phyloP scores from a whole-genome alignment of 1,140 invertebrate species.

The Leptinotarsa defecta region DNA sequence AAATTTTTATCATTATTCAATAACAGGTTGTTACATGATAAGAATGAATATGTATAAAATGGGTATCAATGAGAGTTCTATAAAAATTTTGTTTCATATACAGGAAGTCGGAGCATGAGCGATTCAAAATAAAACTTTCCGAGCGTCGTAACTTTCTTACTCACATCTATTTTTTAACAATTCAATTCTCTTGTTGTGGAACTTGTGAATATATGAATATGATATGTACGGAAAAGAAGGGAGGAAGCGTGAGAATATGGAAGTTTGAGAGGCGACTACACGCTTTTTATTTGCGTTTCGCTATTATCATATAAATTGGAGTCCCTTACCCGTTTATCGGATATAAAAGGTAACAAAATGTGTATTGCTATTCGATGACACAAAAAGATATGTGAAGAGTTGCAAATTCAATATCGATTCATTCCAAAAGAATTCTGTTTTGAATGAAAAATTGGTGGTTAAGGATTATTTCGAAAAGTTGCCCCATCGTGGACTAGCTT shows the following conservation, averaged over 20 bases:
- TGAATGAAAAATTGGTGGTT: no score
- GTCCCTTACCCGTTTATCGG: not conserved
- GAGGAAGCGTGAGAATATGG: not conserved
- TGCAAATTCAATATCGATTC: no score
- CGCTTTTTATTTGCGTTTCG: slow-evolving; percentile 8
- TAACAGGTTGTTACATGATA: no score
- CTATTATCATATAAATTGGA: slow-evolving; percentile 25
- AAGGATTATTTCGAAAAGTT: no score
- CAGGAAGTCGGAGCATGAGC: no score
- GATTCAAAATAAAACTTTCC: not conserved
- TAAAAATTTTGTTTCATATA: no score
- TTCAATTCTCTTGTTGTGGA: not conserved
- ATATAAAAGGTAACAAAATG: slow-evolving; percentile 11
- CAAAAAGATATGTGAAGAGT: not conserved
- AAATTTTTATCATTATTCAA: no score
- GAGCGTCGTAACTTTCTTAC: not conserved
- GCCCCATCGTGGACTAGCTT: no score
- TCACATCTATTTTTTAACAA: not conserved
- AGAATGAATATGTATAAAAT: no score
- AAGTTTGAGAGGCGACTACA: slow-evolving; percentile 13
- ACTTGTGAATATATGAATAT: slow-evolving; percentile 1
- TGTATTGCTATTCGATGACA: slow-evolving; percentile 6
- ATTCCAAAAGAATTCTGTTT: no score
- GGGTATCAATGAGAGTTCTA: no score
- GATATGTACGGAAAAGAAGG: not conserved